A percentile compares a stretch with the other conserved stretches of the same genome.
Conservation (phyloP, 2,888 invertebrate species). For the Orthonychiurus folsomi region DNA sequence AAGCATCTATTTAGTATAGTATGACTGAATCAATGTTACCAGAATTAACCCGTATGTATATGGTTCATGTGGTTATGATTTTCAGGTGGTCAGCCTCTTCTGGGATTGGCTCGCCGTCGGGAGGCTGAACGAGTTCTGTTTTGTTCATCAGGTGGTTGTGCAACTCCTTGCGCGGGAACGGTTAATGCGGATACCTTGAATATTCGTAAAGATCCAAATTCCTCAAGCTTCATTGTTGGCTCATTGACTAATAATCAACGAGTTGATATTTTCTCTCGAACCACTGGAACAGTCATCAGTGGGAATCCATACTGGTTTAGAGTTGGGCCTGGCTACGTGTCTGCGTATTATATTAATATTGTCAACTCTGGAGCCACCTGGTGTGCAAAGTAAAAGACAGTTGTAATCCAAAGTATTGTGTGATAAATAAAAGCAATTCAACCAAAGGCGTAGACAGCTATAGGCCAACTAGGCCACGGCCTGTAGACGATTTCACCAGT, state of each 20-base stretch:
- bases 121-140: conserved; percentile 33
- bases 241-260: conserved; percentile 8
- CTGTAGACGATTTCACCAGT: too few species aligned
- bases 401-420: too few species aligned
- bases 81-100: conserved; percentile 18
- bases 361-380: conserved; percentile 15
- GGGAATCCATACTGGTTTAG: conserved; percentile 21
- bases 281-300: conserved; percentile 14
- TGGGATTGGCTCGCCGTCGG: conserved; percentile 24
- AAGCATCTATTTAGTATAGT: too few species aligned
- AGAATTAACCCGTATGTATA: too few species aligned
- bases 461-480: too few species aligned
- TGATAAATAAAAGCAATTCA: too few species aligned
- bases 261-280: conserved; percentile 14
- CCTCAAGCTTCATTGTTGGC: conserved; percentile 8
- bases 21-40: too few species aligned
- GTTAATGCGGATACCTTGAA: conserved; percentile 17
- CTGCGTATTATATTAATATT: conserved; percentile 18
- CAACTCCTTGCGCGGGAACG: conserved; percentile 12
- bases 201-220: conserved; percentile 15
- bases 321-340: conserved; percentile 17
- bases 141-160: conserved; percentile 24
- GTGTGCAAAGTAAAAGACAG: conserved; percentile 15
- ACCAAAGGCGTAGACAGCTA: too few species aligned
- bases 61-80: too few species aligned